Conservation (phyloP, 1,140 invertebrate species). For the Diachasma alloeum region DNA sequence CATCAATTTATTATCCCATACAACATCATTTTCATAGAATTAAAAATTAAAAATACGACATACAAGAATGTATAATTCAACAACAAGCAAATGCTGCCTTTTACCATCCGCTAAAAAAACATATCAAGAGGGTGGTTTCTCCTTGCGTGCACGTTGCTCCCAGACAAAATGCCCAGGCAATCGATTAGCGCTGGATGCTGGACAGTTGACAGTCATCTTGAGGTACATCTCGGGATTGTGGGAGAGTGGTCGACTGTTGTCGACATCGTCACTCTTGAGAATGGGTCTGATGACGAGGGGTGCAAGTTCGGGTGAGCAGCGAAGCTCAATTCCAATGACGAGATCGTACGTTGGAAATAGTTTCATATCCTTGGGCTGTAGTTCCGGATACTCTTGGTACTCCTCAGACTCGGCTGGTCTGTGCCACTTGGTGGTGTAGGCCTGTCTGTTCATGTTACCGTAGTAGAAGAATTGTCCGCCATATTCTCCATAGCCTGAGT, state of each 20-base stretch:
- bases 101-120: background rate
- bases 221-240: constrained; percentile 48
- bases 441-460: constrained; percentile 60
- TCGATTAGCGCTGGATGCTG: constrained; percentile 49
- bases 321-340: constrained; percentile 48
- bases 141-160: constrained; percentile 39
- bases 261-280: constrained; percentile 47
- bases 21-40: background rate
- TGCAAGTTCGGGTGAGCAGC: constrained; percentile 57
- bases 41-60: constrained; percentile 32
- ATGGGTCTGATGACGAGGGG: constrained; percentile 45
- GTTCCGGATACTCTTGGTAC: constrained; percentile 17
- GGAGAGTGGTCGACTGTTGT: constrained; percentile 22
- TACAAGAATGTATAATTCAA: constrained; percentile 31
- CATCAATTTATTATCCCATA: background rate
- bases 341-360: constrained; percentile 42
- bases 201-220: constrained; percentile 47
- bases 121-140: background rate
- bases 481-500: constrained; percentile 60
- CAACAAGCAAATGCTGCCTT: background rate
- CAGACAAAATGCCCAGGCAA: constrained; percentile 52
- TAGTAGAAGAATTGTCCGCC: constrained; percentile 58
- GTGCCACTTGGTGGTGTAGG: constrained; percentile 52
- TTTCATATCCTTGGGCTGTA: constrained; percentile 31
- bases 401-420: constrained; percentile 18